Conservation (phyloP, 35 echinoderm and acorn worm species). For the Apostichopus parvimensis region DNA sequence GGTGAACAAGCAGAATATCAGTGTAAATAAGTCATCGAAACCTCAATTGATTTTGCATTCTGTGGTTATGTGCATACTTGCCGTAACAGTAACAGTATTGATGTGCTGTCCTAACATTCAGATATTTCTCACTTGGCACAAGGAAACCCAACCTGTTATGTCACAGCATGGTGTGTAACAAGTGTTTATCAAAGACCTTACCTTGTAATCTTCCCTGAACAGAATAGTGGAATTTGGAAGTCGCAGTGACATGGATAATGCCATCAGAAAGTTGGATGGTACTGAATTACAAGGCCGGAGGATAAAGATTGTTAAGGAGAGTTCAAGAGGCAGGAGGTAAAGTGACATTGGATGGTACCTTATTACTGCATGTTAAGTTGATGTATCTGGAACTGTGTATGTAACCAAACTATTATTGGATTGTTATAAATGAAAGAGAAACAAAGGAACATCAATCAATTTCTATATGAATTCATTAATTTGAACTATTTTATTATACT, state of each 20-base stretch:
- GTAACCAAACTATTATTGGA: too few relatives aligned
- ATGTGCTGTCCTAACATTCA: too few relatives aligned
- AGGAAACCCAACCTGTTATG: too few relatives aligned
- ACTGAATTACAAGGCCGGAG: slow-evolving; percentile 83
- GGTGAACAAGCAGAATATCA: too few relatives aligned
- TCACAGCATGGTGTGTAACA: too few relatives aligned
- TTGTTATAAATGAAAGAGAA: not conserved
- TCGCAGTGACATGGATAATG: slow-evolving; percentile 86
- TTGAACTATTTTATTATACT: not conserved
- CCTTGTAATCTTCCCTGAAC: slow-evolving; percentile 2
- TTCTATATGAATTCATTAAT: not conserved
- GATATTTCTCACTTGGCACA: too few relatives aligned
- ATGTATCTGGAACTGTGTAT: too few relatives aligned
- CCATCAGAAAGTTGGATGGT: slow-evolving; percentile 85
- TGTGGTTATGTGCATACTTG: too few relatives aligned
- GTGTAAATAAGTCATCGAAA: too few relatives aligned
- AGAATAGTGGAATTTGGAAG: slow-evolving; percentile 97
- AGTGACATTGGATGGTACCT: not conserved
- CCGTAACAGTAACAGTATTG: too few relatives aligned
- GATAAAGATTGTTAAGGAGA: slow-evolving; percentile 80
- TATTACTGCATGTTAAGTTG: not conserved
- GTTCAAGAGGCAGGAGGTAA: slow-evolving; percentile 22
- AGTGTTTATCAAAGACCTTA: too few relatives aligned
- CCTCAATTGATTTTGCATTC: too few relatives aligned
- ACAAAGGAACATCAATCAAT: not conserved